Conservation (phyloP, 2,888 invertebrate genomes). For the Catocala nupta region DNA sequence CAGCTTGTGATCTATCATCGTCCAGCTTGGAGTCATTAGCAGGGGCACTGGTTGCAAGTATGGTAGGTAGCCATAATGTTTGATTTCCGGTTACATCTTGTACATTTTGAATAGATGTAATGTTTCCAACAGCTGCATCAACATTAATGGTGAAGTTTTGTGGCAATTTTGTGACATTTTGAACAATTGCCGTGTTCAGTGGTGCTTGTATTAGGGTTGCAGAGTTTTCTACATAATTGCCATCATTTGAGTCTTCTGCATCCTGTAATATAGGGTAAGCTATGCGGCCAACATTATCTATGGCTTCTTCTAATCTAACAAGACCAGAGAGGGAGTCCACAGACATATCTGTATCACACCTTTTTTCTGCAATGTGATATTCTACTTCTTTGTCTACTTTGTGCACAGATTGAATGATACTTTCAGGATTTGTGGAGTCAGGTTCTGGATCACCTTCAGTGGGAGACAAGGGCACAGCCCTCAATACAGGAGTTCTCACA, state of each 20-base stretch:
- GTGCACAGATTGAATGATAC: conserved; percentile 77
- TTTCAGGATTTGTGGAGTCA: conserved; percentile 82
- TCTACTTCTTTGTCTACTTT: conserved; percentile 79
- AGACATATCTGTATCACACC: conserved; percentile 76
- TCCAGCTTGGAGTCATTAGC: conserved; percentile 71
- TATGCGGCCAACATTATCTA: conserved; percentile 77
- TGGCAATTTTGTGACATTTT: conserved; percentile 81
- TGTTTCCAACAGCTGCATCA: conserved; percentile 80
- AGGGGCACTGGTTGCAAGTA: conserved; percentile 76
- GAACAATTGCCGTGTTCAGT: conserved; percentile 79
- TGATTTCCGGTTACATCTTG: conserved; percentile 80
- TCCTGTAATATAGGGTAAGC: conserved; percentile 80
- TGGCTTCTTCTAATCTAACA: conserved; percentile 78
- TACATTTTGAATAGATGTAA: conserved; percentile 82
- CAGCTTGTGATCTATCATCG: conserved; percentile 73
- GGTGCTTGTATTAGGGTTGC: conserved; percentile 80
- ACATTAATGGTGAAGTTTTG: conserved; percentile 85
- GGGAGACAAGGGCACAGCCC: conserved; percentile 77
- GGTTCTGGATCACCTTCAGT: conserved; percentile 79
- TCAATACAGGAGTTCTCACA: conserved; percentile 80
- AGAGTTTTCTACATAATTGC: conserved; percentile 76
- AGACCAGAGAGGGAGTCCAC: conserved; percentile 78
- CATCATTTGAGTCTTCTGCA: conserved; percentile 76
- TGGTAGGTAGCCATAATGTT: conserved; percentile 83
- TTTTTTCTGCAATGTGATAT: conserved; percentile 78